Conservation (phyloP, 2,888 invertebrate genomes). For the Mesorhabditis sp. region DNA sequence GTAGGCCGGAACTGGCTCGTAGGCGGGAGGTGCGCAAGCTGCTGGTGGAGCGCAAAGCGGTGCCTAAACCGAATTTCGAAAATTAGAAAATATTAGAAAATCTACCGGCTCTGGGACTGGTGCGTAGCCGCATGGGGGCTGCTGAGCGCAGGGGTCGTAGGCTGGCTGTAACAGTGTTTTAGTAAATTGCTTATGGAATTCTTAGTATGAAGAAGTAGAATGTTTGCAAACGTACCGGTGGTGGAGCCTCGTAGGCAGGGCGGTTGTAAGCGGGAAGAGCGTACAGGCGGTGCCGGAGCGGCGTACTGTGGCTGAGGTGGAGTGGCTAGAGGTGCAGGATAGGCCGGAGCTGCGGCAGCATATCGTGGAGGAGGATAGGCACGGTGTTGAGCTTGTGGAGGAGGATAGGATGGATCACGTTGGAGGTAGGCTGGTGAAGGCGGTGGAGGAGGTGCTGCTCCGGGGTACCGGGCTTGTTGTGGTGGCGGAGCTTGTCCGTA, state of each 20-base stretch:
- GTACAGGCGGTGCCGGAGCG: not conserved
- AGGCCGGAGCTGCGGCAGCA: not conserved
- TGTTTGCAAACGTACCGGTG: not conserved
- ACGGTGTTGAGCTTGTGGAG: not conserved
- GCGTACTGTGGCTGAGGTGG: not conserved
- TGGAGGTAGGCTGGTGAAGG: not conserved
- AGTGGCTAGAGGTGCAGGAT: not conserved
- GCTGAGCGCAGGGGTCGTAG: conserved; percentile 5
- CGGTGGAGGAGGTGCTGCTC: not conserved
- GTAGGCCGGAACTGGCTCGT: no score
- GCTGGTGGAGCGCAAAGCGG: no score
- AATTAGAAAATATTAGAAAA: no score
- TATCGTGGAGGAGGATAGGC: not conserved
- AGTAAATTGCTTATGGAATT: not conserved
- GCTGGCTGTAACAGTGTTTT: not conserved
- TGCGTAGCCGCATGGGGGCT: conserved; percentile 1
- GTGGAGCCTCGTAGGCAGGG: not conserved
- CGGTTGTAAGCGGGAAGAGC: not conserved
- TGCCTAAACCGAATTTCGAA: no score
- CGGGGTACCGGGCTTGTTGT: no score
- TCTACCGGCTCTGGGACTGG: no score
- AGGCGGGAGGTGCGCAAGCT: no score
- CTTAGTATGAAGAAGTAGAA: not conserved
- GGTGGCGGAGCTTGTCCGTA: no score
- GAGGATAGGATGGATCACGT: not conserved